These are phyloP conservation scores for Eunapius fragilis DNA, from an alignment of 37 sponge, comb jelly and placozoan species.

Conservation along the genomic window DNA sequence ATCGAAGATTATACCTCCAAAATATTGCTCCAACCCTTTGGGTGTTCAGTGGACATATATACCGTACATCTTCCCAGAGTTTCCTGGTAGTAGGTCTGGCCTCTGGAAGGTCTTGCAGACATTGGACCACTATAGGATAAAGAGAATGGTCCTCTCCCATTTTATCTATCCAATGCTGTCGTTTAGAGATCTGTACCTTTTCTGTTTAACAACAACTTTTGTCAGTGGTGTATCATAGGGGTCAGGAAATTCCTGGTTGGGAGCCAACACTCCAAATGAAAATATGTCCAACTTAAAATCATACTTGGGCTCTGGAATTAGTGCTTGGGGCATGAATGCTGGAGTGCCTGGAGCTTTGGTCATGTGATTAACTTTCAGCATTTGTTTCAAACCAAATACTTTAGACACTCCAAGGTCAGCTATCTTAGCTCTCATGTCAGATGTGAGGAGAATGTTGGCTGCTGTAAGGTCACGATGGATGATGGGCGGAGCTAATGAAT, in stretches of 20 bases:
- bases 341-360: no score
- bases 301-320: neutral
- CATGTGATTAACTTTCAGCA: no score
- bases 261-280: no score
- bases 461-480: constrained; percentile 7
- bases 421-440: constrained; percentile 7
- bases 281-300: no score
- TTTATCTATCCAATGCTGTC: neutral
- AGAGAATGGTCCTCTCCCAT: constrained; percentile 18
- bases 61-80: no score
- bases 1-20: no score
- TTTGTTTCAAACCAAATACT: neutral
- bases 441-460: constrained; percentile 1
- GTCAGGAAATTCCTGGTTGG: neutral
- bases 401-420: constrained; percentile 13
- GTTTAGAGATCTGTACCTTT: no score
- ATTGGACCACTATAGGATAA: neutral
- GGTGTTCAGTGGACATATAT: no score
- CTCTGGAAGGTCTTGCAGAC: neutral
- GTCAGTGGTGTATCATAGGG: no score
- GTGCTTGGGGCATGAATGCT: constrained; percentile 1
- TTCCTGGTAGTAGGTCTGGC: no score
- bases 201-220: no score
- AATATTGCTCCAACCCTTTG: no score
- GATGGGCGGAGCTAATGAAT: neutral